phyloP scores from a whole-genome alignment of 2,888 invertebrate species.

The Elmis aenea region DNA sequence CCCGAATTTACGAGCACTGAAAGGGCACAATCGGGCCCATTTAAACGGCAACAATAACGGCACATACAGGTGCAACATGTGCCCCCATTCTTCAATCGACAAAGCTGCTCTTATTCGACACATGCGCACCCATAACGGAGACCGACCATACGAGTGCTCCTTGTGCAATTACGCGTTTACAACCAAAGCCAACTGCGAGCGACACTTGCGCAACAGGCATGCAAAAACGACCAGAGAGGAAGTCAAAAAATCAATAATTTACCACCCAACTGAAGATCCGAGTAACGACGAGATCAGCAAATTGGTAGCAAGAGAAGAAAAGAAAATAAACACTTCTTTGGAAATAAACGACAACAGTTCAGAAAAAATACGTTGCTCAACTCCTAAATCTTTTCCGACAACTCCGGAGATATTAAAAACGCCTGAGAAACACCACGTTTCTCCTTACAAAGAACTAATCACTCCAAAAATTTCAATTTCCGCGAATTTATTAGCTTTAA shows the following conservation, averaged over 20 bases:
- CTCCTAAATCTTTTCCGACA: constrained; percentile 31
- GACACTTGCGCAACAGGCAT: constrained; percentile 89
- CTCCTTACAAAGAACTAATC: not conserved
- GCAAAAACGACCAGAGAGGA: constrained; percentile 82
- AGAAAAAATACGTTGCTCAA: constrained; percentile 36
- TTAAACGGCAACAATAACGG: constrained; percentile 68
- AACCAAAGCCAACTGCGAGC: constrained; percentile 94
- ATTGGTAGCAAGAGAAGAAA: constrained; percentile 50
- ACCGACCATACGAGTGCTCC: constrained; percentile 89
- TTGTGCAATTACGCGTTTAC: constrained; percentile 97
- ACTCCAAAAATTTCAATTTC: not conserved
- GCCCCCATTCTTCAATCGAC: constrained; percentile 82
- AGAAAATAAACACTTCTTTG: constrained; percentile 37
- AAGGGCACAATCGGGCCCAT: constrained; percentile 86
- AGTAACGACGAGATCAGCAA: constrained; percentile 68
- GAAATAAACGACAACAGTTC: constrained; percentile 19
- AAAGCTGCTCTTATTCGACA: constrained; percentile 89
- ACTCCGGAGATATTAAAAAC: not conserved
- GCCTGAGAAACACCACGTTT: no score
- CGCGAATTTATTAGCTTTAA: not conserved
- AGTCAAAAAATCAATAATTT: constrained; percentile 81
- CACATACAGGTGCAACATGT: constrained; percentile 91
- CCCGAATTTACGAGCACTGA: constrained; percentile 82
- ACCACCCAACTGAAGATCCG: constrained; percentile 81
- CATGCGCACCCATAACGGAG: constrained; percentile 91